A percentile compares a stretch with the other conserved stretches of the same genome.
phyloP scores from a whole-genome alignment of 2,797 vertebrate genomes.

The Octomys mimax region DNA sequence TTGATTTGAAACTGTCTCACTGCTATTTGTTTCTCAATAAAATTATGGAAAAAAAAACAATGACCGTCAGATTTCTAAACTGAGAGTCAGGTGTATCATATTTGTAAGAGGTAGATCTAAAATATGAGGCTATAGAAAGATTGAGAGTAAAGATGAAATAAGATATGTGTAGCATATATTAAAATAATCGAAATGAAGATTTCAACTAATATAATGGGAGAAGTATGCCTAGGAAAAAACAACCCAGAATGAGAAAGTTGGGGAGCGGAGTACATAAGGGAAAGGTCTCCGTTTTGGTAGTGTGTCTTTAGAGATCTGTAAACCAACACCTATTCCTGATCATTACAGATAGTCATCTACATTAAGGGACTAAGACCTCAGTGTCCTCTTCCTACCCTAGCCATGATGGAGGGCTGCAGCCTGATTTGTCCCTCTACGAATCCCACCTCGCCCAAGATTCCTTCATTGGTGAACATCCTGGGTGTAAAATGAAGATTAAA shows the following conservation, averaged over 20 bases:
- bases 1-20: too few relatives aligned
- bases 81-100: not conserved
- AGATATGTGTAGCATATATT: not conserved
- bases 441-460: not conserved
- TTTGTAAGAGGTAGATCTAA: not conserved
- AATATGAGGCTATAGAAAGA: not conserved
- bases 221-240: not conserved
- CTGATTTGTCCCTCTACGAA: not conserved
- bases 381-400: not conserved
- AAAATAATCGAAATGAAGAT: not conserved
- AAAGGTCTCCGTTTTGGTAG: not conserved
- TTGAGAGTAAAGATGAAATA: not conserved
- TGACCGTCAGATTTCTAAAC: not conserved
- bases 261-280: not conserved
- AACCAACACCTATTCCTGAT: not conserved
- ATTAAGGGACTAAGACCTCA: not conserved
- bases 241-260: not conserved
- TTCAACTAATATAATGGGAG: not conserved
- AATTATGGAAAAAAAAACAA: not conserved
- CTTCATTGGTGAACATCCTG: not conserved
- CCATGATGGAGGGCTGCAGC: not conserved
- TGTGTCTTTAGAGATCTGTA: not conserved
- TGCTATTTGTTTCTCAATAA: too few relatives aligned
- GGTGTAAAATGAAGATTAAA: not conserved
- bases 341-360: not conserved